Conservation (phyloP, 2,797 vertebrate genomes). For the Thaleichthys pacificus region DNA sequence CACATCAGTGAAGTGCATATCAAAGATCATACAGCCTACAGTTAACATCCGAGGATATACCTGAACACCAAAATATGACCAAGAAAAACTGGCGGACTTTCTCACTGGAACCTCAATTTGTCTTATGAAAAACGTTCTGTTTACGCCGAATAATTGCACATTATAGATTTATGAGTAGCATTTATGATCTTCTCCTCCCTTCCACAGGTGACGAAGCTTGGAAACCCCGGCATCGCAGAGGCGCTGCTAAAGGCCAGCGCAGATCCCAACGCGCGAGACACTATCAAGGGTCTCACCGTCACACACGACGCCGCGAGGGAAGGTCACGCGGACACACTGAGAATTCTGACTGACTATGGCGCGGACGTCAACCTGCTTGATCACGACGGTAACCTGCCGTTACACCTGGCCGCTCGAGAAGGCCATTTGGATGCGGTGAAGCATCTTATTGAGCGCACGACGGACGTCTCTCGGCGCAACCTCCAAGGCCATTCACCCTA, state of each 20-base stretch:
- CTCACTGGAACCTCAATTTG: too few species aligned
- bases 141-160: neutral
- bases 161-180: too few species aligned
- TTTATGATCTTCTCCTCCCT: too few species aligned
- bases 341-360: conserved; percentile 75
- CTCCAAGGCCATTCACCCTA: neutral
- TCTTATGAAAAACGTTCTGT: too few species aligned
- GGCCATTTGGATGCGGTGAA: conserved; percentile 81
- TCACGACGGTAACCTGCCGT: conserved; percentile 82
- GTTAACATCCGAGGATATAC: too few species aligned
- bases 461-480: conserved; percentile 66
- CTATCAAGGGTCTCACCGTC: conserved; percentile 78
- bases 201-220: conserved; percentile 84
- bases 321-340: conserved; percentile 84
- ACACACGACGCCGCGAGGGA: conserved; percentile 89
- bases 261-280: conserved; percentile 81
- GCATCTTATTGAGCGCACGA: conserved; percentile 72
- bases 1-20: too few species aligned
- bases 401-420: conserved; percentile 87
- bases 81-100: too few species aligned
- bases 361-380: conserved; percentile 85
- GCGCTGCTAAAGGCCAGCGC: conserved; percentile 78
- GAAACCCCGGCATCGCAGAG: conserved; percentile 72
- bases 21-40: too few species aligned
- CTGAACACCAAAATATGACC: too few species aligned